Evolutionary conservation across 2,888 invertebrate species (phyloP).

Genomic region (Sarcophaga carnaria): DNA sequence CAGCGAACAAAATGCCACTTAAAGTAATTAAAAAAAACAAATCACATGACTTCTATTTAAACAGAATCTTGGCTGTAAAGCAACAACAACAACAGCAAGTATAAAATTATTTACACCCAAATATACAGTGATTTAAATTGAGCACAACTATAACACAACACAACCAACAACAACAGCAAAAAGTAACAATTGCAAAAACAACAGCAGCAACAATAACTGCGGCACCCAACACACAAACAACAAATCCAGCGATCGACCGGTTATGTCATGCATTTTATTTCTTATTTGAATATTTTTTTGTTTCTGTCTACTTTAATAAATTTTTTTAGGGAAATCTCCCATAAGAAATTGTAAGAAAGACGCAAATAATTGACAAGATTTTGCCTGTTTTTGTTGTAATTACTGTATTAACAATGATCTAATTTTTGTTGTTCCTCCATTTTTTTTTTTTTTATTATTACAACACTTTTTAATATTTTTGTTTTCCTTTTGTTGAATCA

Average conservation of each 20-base stretch:
- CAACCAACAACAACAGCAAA: neutral
- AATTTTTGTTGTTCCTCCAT: neutral
- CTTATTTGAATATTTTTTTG: neutral
- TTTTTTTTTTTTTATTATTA: neutral
- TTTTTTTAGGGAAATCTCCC: slow-evolving; percentile 20
- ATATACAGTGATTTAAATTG: neutral
- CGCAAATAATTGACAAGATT: neutral
- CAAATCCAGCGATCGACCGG: slow-evolving; percentile 52
- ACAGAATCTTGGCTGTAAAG: neutral
- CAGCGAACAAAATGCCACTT: neutral
- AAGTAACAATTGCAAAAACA: neutral
- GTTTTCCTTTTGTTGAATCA: neutral
- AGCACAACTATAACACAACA: slow-evolving; percentile 3
- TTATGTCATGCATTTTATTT: slow-evolving; percentile 65
- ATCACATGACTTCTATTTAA: slow-evolving; percentile 51
- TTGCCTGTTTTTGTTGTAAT: neutral
- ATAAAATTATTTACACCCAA: slow-evolving; percentile 6
- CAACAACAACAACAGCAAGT: neutral
- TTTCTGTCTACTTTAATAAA: neutral
- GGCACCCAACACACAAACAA: slow-evolving; percentile 2
- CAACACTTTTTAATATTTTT: neutral
- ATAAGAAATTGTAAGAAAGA: neutral
- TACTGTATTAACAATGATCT: neutral
- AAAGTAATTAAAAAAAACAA: neutral
- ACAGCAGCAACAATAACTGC: slow-evolving; percentile 8